Conservation (phyloP, 2,113 vertebrate genomes). For the Aphyosemion australe region DNA sequence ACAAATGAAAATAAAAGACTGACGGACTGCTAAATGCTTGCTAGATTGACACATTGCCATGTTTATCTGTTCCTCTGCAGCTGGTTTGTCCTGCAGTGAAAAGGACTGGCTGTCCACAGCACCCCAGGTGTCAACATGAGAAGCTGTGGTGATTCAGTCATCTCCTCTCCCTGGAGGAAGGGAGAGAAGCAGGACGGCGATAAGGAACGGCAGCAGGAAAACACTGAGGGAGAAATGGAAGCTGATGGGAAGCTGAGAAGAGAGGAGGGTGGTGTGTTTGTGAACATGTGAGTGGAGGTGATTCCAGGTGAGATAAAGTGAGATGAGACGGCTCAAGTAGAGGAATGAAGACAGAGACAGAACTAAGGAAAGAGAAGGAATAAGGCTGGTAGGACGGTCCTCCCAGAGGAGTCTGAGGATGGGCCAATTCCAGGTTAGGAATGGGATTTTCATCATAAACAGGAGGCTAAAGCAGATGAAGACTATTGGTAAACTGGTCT, state of each 20-base stretch:
- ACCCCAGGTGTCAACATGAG: constrained; percentile 23
- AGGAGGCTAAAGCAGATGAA: background rate
- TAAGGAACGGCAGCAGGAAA: constrained; percentile 26
- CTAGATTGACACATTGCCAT: background rate
- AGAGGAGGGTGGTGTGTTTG: constrained; percentile 5
- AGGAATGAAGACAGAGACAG: constrained; percentile 30
- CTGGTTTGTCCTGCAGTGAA: constrained; percentile 47
- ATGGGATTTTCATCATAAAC: background rate
- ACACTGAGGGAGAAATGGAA: constrained; percentile 21
- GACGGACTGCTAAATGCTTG: background rate
- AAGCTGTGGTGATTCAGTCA: constrained; percentile 19
- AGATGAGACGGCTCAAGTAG: constrained; percentile 31
- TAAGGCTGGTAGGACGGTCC: too few species aligned
- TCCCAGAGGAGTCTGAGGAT: too few species aligned
- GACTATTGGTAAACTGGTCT: too few species aligned
- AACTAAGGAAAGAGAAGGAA: background rate
- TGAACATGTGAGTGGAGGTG: background rate
- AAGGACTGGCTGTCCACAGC: constrained; percentile 41
- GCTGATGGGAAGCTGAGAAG: constrained; percentile 19
- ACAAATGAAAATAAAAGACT: background rate
- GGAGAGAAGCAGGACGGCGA: constrained; percentile 24
- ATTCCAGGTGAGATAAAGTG: constrained; percentile 22
- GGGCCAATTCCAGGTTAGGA: too few species aligned
- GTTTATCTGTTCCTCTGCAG: constrained; percentile 40
- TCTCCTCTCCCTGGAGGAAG: constrained; percentile 6